Evolutionary conservation across 1,140 invertebrate species (phyloP), one percentile per base, ranked within the genome.

Genomic region (Stenopsyche tienmushanensis): DNA sequence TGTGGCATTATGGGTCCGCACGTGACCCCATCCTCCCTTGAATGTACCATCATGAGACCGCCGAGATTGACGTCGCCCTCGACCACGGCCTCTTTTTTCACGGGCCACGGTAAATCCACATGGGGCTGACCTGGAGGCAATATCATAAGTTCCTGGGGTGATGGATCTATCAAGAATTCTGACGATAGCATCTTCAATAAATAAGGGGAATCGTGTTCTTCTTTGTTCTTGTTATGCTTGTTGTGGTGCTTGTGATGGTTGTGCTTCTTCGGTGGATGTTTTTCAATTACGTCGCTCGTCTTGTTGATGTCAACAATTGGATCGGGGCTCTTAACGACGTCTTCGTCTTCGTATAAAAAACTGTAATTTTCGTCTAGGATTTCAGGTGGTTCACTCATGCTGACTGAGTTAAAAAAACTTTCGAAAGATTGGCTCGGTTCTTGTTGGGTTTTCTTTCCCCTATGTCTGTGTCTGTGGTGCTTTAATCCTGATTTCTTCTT

Each of bases 11-110:
- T 86, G 0, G 88, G 89, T 0, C 93, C 93, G 72, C 93, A 95
- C 1, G 84, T 89, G 10, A 88, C 81, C 1, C 79, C 78, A 69
- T 91, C 88, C 71, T 93, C 89, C n/a, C 93, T 77, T 71, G 93
- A 91, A 74, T 95, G 93, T 0, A 95, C 88, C 93, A 97, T 97
- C 91, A 97, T 96, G 2, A 97, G 79, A 0, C 92, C 94, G 2
- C 95, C 95, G 0, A 98, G 77, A 0, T 92, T 83, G 0, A 92
- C 75, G 69, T 96, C 88, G 0, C 94, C 94, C 73, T 93, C 89
- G 1, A 96, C 88, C 0, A 90, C 86, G 0, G 92, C 90, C 71
- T 93, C 90, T 54, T 88, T 85, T 72, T 96, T 95, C 1, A 93
- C 84, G 0, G 94, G 94, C 94, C 94, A 96, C 50, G 67, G 77